These are phyloP conservation scores for Anas georgica DNA, from an alignment of 2,797 vertebrate genomes.

Conservation along the genomic window DNA sequence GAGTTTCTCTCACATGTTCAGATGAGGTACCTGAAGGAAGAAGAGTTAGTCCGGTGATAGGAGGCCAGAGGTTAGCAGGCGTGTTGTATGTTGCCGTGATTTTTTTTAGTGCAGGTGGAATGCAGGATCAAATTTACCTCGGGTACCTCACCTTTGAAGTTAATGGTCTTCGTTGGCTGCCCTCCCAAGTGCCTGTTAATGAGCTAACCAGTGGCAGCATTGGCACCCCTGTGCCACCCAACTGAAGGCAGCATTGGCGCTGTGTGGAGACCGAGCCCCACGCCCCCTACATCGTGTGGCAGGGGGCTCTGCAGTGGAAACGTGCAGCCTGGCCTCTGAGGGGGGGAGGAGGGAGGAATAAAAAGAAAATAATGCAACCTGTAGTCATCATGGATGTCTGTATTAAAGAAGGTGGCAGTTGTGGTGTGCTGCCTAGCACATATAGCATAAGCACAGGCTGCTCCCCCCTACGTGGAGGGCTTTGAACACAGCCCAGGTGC, in stretches of 20 bases:
- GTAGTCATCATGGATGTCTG: background rate
- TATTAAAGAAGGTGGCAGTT: background rate
- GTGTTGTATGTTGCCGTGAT: background rate
- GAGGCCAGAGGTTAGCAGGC: slow-evolving; percentile 8
- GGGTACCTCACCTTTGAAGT: background rate
- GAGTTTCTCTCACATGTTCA: background rate
- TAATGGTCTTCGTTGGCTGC: background rate
- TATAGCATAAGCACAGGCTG: too few species aligned
- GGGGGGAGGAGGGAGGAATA: too few species aligned
- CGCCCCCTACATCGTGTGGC: rapidly evolving
- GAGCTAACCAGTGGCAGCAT: background rate
- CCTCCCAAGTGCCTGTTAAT: background rate
- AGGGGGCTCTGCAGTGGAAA: background rate
- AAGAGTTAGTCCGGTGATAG: slow-evolving; percentile 13
- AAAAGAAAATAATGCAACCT: rapidly evolving
- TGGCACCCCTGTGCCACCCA: background rate
- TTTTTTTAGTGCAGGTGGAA: background rate
- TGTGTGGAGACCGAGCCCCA: rapidly evolving
- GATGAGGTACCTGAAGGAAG: slow-evolving; percentile 19
- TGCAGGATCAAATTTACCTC: background rate
- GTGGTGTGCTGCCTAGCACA: background rate
- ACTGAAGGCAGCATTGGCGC: rapidly evolving
- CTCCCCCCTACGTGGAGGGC: background rate
- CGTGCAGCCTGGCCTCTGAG: rapidly evolving
- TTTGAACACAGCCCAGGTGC: background rate